Evolutionary conservation across 2,888 invertebrate species (phyloP).

Genomic region (Melangyna quadrimaculata): DNA sequence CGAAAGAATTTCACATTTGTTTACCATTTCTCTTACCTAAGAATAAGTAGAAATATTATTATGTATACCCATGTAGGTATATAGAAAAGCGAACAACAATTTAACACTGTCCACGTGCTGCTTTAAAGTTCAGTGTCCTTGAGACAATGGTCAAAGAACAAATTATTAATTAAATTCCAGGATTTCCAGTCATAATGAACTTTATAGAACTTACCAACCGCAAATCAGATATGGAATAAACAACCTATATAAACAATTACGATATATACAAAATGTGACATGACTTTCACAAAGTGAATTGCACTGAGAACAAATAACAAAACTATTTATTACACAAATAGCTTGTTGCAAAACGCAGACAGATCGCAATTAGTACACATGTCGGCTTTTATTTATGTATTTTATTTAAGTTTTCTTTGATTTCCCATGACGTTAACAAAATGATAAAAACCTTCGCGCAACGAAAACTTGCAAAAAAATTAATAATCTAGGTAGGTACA

Average conservation of each 20-base stretch:
- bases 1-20: background rate
- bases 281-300: background rate
- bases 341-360: slow-evolving; percentile 41
- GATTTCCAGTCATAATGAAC: background rate
- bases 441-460: slow-evolving; percentile 9
- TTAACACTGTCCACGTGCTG: background rate
- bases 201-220: background rate
- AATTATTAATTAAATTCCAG: background rate
- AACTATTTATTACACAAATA: slow-evolving; percentile 23
- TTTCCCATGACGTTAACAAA: slow-evolving; percentile 17
- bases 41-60: background rate
- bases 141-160: background rate
- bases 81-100: background rate
- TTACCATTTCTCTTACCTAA: background rate
- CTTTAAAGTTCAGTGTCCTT: background rate
- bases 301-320: slow-evolving; percentile 18
- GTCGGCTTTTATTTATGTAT: slow-evolving; percentile 36
- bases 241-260: background rate
- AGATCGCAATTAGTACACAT: slow-evolving; percentile 39
- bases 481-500: background rate
- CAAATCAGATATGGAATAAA: background rate
- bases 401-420: background rate
- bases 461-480: background rate
- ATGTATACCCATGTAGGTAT: too few relatives aligned
- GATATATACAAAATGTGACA: background rate